Evolutionary conservation across 2,797 vertebrate species (phyloP).

Genomic region (Loriculus beryllinus): DNA sequence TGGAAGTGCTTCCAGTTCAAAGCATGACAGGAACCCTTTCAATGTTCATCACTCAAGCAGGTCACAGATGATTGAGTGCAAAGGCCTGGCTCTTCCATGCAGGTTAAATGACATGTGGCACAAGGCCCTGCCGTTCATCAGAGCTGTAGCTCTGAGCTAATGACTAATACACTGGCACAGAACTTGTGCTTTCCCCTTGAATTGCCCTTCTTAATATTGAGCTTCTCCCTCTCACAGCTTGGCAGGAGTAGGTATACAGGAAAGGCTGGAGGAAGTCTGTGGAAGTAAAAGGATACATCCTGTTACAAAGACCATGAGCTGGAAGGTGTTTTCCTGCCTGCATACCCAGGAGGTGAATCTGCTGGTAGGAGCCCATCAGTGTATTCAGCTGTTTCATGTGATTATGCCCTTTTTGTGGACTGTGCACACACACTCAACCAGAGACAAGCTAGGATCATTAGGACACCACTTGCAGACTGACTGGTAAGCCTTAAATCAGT

Average conservation of each 20-base stretch:
- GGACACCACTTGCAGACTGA: not conserved
- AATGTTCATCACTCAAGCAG: not conserved
- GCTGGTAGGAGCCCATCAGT: not conserved
- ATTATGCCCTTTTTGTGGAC: not conserved
- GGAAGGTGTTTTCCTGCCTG: not conserved
- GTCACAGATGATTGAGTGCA: not conserved
- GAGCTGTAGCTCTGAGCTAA: not conserved
- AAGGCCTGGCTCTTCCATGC: not conserved
- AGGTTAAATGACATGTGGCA: not conserved
- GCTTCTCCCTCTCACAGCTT: not conserved
- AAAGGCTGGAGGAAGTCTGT: not conserved
- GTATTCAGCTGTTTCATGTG: not conserved
- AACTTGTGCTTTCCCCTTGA: not conserved
- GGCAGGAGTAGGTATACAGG: not conserved
- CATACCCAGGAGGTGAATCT: not conserved
- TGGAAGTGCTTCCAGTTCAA: not conserved
- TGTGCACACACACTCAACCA: not conserved
- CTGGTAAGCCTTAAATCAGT: not conserved
- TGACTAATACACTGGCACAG: not conserved
- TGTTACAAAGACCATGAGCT: not conserved
- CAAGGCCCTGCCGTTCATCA: not conserved
- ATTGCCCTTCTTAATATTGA: not conserved
- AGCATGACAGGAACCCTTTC: not conserved
- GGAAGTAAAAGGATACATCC: not conserved
- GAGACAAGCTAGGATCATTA: not conserved